Percentiles rank a stretch among this genome's conserved stretches.
These are phyloP conservation scores for Pharmacophagus antenor DNA, from an alignment of 2,888 invertebrate genomes.

Conservation along the genomic window DNA sequence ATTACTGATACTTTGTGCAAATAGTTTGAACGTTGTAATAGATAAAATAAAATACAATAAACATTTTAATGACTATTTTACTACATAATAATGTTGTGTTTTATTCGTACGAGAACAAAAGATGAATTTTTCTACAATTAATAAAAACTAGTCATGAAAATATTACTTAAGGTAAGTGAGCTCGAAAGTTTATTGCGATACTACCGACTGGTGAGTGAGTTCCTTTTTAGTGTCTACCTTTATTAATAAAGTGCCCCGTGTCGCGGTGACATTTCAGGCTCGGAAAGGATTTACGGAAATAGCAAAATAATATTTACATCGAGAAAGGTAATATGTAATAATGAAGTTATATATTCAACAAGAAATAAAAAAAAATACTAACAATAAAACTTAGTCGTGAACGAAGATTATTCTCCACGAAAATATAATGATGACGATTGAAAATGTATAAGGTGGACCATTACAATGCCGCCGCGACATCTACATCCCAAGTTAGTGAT, in stretches of 20 bases:
- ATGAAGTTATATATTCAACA: too few species aligned
- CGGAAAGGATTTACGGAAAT: neutral
- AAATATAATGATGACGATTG: too few species aligned
- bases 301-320: too few species aligned
- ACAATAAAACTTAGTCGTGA: neutral
- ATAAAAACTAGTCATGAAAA: conserved; percentile 16
- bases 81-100: too few species aligned
- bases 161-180: conserved; percentile 14
- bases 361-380: neutral
- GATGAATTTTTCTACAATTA: neutral
- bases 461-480: conserved; percentile 30
- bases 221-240: conserved; percentile 26
- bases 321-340: too few species aligned
- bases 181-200: conserved; percentile 9
- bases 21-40: too few species aligned
- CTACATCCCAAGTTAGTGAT: conserved; percentile 30
- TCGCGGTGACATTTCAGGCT: conserved; percentile 26
- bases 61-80: too few species aligned
- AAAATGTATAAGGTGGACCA: neutral
- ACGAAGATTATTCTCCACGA: too few species aligned
- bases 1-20: too few species aligned
- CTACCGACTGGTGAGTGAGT: conserved; percentile 22
- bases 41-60: too few species aligned
- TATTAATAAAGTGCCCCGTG: conserved; percentile 11
- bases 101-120: neutral